These are phyloP conservation scores for Chondrosia reniformis DNA, from an alignment of 37 sponge, comb jelly and placozoan genomes.

Conservation along the genomic window DNA sequence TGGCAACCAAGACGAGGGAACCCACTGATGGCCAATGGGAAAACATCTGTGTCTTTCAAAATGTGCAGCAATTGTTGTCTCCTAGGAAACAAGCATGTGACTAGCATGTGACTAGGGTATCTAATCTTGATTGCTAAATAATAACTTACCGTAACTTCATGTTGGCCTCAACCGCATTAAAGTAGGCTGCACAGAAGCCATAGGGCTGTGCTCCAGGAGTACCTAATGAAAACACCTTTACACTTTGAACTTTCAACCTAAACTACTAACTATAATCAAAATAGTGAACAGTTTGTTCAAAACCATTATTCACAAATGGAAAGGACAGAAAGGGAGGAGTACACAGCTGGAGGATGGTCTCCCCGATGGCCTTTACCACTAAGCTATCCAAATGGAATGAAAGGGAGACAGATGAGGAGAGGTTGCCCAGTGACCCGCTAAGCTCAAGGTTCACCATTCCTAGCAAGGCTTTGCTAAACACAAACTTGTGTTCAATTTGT, in stretches of 20 bases:
- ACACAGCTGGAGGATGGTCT: background rate
- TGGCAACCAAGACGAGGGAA: constrained; percentile 86
- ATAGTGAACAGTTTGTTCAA: too few species aligned
- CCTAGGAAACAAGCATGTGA: constrained; percentile 27
- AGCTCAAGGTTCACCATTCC: too few species aligned
- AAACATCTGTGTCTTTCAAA: constrained; percentile 35
- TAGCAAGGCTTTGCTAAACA: too few species aligned
- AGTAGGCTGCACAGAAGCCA: constrained; percentile 58
- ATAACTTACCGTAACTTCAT: constrained; percentile 68
- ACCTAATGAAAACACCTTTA: constrained; percentile 29
- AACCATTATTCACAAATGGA: background rate
- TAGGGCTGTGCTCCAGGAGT: constrained; percentile 70
- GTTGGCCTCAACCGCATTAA: constrained; percentile 83
- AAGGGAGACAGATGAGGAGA: too few species aligned
- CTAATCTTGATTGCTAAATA: background rate
- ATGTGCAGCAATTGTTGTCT: constrained; percentile 44
- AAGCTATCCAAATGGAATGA: too few species aligned
- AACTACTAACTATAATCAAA: background rate
- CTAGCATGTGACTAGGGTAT: background rate
- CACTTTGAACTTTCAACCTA: background rate
- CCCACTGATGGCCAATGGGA: constrained; percentile 62
- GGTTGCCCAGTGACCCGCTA: too few species aligned
- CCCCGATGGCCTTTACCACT: too few species aligned
- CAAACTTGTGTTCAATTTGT: too few species aligned
- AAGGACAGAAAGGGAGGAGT: background rate